phyloP scores from a whole-genome alignment of 2,888 invertebrate genomes.

The Linnaemya tessellans region DNA sequence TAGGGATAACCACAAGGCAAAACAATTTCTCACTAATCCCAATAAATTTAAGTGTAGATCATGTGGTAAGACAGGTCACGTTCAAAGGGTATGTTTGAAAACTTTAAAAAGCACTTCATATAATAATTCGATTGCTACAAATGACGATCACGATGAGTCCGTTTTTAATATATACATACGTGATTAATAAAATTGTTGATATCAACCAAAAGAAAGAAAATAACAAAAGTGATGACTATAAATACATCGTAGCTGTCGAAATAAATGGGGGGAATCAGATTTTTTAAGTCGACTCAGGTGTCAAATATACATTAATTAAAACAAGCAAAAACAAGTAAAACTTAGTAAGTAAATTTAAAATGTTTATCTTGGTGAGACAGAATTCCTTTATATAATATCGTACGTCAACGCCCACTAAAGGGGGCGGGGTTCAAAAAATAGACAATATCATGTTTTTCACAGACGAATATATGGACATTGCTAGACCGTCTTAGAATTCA shows the following conservation, averaged over 20 bases:
- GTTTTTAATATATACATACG: not conserved
- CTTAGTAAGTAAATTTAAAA: too few species aligned
- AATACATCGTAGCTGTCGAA: slow-evolving; percentile 26
- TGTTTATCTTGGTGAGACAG: too few species aligned
- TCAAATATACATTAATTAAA: slow-evolving; percentile 28
- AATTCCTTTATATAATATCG: too few species aligned
- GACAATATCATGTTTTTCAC: too few species aligned
- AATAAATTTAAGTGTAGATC: slow-evolving; percentile 41
- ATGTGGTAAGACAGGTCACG: too few species aligned
- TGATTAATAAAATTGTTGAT: not conserved
- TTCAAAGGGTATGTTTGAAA: too few species aligned
- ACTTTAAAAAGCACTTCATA: too few species aligned
- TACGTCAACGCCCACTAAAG: too few species aligned
- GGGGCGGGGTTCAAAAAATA: too few species aligned
- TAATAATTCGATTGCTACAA: slow-evolving; percentile 27
- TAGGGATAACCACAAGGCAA: slow-evolving; percentile 37
- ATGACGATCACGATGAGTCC: slow-evolving; percentile 11
- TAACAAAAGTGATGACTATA: slow-evolving; percentile 12
- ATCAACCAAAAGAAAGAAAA: not conserved
- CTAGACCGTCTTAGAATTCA: too few species aligned
- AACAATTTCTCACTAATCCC: slow-evolving; percentile 26
- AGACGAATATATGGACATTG: too few species aligned
- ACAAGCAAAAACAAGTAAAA: too few species aligned
- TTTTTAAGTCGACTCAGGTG: slow-evolving; percentile 52
- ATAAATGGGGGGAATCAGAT: slow-evolving; percentile 46